phyloP scores from a whole-genome alignment of 2,797 vertebrate genomes.

The Peromyscus attwateri region DNA sequence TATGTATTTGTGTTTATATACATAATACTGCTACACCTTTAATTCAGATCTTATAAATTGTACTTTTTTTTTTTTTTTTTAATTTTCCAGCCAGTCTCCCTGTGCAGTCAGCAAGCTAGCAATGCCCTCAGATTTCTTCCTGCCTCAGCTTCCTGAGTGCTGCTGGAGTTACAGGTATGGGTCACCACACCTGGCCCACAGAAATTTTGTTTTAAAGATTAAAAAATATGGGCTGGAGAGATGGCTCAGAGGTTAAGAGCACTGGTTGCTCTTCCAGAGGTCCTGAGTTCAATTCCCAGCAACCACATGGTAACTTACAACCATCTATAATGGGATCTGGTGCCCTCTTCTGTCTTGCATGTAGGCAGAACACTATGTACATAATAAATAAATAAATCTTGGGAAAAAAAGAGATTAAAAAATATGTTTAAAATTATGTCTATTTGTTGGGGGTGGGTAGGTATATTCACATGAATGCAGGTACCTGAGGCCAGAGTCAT shows the following conservation, averaged over 20 bases:
- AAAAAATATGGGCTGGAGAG: too few species aligned
- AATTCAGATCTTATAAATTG: conserved; percentile 41
- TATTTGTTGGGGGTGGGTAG: neutral
- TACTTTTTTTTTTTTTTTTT: neutral
- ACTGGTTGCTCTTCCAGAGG: too few species aligned
- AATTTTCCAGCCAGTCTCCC: neutral
- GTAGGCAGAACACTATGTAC: too few species aligned
- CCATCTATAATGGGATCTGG: too few species aligned
- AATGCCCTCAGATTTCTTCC: neutral
- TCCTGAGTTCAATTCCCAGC: too few species aligned
- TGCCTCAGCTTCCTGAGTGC: neutral
- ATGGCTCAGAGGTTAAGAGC: too few species aligned
- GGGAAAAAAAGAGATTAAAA: neutral
- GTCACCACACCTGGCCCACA: neutral
- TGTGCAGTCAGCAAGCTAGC: neutral
- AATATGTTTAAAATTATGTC: neutral
- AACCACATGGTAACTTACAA: too few species aligned
- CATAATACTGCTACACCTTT: neutral
- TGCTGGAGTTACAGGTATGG: neutral
- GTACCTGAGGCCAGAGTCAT: neutral
- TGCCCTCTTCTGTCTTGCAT: too few species aligned
- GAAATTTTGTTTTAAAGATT: neutral
- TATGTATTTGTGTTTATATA: neutral
- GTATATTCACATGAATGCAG: neutral
- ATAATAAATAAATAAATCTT: too few species aligned